Percentiles rank a stretch among this genome's conserved stretches.
These are phyloP conservation scores for Dunckerocampus dactyliophorus DNA, from an alignment of 2,113 vertebrate species.

Conservation along the genomic window DNA sequence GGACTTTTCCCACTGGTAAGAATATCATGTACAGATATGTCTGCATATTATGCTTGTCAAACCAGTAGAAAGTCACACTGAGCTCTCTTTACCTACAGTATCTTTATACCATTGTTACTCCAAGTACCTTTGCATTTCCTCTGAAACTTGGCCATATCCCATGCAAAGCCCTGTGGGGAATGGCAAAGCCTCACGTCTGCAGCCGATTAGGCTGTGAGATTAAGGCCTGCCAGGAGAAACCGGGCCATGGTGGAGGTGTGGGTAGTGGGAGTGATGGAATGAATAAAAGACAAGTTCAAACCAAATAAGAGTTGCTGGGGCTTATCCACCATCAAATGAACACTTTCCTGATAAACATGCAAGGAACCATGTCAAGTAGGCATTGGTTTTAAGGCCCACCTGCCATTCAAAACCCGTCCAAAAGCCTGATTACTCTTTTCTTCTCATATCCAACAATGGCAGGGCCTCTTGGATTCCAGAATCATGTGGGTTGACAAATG, in stretches of 20 bases:
- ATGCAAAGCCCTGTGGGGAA: constrained; percentile 45
- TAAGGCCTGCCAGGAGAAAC: constrained; percentile 60
- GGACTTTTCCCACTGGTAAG: not conserved
- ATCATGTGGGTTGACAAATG: too few relatives aligned
- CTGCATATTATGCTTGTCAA: not conserved
- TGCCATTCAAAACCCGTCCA: constrained; percentile 12
- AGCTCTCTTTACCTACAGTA: constrained; percentile 14
- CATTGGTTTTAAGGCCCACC: constrained; percentile 37
- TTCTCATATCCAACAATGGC: constrained; percentile 10
- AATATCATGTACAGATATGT: too few relatives aligned
- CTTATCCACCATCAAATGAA: constrained; percentile 54
- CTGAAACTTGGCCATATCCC: constrained; percentile 47
- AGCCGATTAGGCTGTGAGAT: constrained; percentile 63
- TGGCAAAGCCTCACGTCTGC: constrained; percentile 66
- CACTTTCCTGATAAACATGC: constrained; percentile 58
- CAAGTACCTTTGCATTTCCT: constrained; percentile 26
- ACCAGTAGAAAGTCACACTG: constrained; percentile 3
- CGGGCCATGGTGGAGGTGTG: constrained; percentile 62
- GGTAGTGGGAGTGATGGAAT: constrained; percentile 56
- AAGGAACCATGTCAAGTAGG: constrained; percentile 48
- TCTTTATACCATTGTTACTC: constrained; percentile 13
- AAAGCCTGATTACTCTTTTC: constrained; percentile 26
- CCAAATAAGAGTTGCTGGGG: constrained; percentile 49
- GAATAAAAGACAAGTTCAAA: constrained; percentile 62
- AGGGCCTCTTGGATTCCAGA: too few relatives aligned